These are phyloP conservation scores for Phyllotis vaccarum DNA, from an alignment of 2,797 vertebrate genomes.

Conservation along the genomic window DNA sequence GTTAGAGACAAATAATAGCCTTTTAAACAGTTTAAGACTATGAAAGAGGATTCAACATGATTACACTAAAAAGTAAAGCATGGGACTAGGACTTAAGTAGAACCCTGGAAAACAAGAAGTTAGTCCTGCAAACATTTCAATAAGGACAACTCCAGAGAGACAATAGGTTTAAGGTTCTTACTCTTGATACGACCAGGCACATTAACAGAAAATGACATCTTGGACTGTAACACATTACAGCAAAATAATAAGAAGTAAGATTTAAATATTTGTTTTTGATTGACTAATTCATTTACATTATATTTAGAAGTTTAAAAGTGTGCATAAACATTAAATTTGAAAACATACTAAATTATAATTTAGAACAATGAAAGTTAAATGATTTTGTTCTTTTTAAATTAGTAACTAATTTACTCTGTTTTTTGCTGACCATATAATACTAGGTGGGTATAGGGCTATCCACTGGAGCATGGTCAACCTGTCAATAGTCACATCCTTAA, in stretches of 20 bases:
- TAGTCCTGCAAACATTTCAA: not conserved
- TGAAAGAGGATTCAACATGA: not conserved
- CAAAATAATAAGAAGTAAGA: not conserved
- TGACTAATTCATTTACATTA: not conserved
- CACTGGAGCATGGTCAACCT: not conserved
- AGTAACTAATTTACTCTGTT: not conserved
- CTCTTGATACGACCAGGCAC: not conserved
- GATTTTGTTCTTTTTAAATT: not conserved
- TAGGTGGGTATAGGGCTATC: not conserved
- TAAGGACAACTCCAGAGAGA: not conserved
- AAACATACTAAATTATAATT: not conserved
- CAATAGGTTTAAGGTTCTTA: not conserved
- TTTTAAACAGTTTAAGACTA: not conserved
- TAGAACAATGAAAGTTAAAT: not conserved
- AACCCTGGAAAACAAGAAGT: not conserved
- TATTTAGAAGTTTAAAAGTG: not conserved
- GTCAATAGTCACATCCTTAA: not conserved
- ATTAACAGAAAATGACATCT: not conserved
- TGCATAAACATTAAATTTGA: not conserved
- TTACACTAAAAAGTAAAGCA: not conserved
- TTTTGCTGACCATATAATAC: not conserved
- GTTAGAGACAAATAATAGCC: not conserved
- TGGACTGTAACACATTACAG: not conserved
- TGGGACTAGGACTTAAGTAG: not conserved
- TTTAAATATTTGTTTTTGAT: not conserved